Conservation (phyloP, 23 tunicate genomes). For the Corella eumyota region DNA sequence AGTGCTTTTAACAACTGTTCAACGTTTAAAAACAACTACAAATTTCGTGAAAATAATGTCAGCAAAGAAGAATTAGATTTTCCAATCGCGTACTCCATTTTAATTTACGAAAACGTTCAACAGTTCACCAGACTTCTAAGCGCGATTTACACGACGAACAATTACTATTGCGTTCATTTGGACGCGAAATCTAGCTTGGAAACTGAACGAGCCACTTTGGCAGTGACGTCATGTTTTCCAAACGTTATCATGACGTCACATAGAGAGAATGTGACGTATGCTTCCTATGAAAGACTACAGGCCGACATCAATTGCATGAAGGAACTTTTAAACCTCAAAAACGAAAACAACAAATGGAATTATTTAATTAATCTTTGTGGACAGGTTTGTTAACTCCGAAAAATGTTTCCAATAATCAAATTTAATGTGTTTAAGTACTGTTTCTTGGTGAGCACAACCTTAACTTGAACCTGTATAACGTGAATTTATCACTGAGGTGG, state of each 20-base stretch:
- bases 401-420: too few relatives aligned
- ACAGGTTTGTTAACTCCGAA: constrained; percentile 22
- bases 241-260: constrained; percentile 7
- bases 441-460: too few relatives aligned
- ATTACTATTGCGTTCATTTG: constrained; percentile 9
- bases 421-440: too few relatives aligned
- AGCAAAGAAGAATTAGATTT: constrained; percentile 20
- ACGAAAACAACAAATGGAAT: constrained; percentile 7
- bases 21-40: too few relatives aligned
- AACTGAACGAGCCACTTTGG: neutral
- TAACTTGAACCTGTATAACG: too few relatives aligned
- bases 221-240: constrained; percentile 3
- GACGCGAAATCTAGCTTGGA: neutral
- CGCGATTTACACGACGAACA: constrained; percentile 6
- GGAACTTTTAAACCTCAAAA: constrained; percentile 13
- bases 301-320: constrained; percentile 30
- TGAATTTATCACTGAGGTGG: too few relatives aligned
- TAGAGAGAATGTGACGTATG: constrained; percentile 16
- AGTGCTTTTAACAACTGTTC: too few relatives aligned
- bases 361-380: constrained; percentile 27
- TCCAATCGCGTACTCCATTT: constrained; percentile 63
- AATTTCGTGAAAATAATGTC: too few relatives aligned
- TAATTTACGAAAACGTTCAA: neutral
- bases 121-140: constrained; percentile 2
- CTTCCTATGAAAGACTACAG: constrained; percentile 10